Evolutionary conservation across 2,113 vertebrate genomes (phyloP), one percentile per base, ranked within the genome.

Genomic region (Sylvia atricapilla): DNA sequence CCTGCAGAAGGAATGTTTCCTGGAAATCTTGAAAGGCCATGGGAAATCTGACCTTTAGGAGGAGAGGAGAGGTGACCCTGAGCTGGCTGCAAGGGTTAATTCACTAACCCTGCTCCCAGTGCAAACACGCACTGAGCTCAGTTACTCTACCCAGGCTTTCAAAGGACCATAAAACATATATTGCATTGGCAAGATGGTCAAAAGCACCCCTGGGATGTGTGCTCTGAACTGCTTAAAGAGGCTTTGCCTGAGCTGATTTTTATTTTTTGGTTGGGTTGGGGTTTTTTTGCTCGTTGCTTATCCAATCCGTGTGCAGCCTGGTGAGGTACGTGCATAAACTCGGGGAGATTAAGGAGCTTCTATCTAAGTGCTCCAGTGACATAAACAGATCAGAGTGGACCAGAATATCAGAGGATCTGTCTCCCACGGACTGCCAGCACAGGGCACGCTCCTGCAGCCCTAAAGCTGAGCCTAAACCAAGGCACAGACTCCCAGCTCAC

Each of bases 101-200:
- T 83, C 63, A 2, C 64, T 4, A 90, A 14, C 70, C 62, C 77
- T 12, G 46, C 70, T 92, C 75, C 41, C 46, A 66, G 1, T 2
- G 16, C 83, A 90, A 90, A 49, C 72, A 64, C 0, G 4, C 22
- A 35, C 83, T 77, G 88, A 55, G 86, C 94, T 93, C 91, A 55
- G 6, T 78, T 93, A 64, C 15, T 11, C 87, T 94, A 6, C 76
- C 55, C 80, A 31, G 8, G 1, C 52, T 93, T 94, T 92, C 72
- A 92, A 60, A 95, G 80, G 56, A 28, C 56, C 8, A 6, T 95
- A 93, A 95, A 97, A 95, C 30, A 53, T 89, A 89, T 90, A 97
- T 92, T 94, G 89, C 80, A 28, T 81, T 93, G 94, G 91, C 80
- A 69, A 52, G 58, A 87, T 17, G 58, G 81, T 8, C 89, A 78